These are phyloP conservation scores for Girardinichthys multiradiatus DNA, from an alignment of 2,113 vertebrate species.

Conservation along the genomic window DNA sequence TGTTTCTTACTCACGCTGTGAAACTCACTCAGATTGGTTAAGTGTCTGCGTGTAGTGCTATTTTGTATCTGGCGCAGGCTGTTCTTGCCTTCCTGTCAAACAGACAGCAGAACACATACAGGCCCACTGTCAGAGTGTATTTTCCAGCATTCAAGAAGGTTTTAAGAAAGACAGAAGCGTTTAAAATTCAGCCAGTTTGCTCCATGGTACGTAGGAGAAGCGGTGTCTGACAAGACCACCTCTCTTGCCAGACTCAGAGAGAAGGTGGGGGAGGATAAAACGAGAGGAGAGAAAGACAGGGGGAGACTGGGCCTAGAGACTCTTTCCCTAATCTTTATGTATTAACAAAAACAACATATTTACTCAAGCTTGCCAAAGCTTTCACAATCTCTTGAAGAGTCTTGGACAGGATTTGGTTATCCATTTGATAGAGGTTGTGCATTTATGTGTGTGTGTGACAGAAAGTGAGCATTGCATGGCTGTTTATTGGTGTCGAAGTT, in stretches of 20 bases:
- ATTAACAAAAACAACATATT: conserved; percentile 82
- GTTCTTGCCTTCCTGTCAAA: conserved; percentile 75
- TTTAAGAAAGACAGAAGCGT: conserved; percentile 77
- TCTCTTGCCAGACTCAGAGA: conserved; percentile 72
- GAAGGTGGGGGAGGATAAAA: conserved; percentile 70
- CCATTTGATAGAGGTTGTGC: conserved; percentile 50
- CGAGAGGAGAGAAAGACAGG: conserved; percentile 36
- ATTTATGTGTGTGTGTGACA: conserved; percentile 15
- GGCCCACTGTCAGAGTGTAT: conserved; percentile 75
- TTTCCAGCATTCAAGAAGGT: conserved; percentile 70
- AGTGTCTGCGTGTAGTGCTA: conserved; percentile 66
- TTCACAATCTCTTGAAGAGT: conserved; percentile 71
- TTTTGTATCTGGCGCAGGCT: conserved; percentile 73
- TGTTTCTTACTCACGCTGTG: conserved; percentile 62
- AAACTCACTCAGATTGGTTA: conserved; percentile 66
- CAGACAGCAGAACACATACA: conserved; percentile 65
- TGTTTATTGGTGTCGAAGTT: conserved; percentile 57
- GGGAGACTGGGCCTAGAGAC: conserved; percentile 59
- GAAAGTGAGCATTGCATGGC: conserved; percentile 21
- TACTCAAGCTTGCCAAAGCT: conserved; percentile 75
- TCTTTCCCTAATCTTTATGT: conserved; percentile 80
- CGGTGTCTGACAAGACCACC: conserved; percentile 78
- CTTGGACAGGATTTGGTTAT: conserved; percentile 75
- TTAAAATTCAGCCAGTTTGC: conserved; percentile 66
- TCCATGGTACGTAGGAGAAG: conserved; percentile 69